These are phyloP conservation scores for Norana najaformis DNA, from an alignment of 2,888 invertebrate genomes.

Conservation along the genomic window DNA sequence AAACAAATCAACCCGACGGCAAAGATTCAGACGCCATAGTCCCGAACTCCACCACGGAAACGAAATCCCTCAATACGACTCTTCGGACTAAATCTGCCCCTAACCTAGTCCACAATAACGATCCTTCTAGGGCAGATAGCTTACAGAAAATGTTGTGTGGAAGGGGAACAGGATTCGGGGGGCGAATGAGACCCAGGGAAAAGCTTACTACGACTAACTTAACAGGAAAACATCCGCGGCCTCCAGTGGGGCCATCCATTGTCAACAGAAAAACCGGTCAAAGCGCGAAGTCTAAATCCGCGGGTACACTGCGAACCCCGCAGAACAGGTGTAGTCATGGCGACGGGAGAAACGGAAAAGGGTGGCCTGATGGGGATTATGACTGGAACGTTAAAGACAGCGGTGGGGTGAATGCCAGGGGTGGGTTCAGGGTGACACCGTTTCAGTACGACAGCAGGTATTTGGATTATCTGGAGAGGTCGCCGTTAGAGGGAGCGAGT, in stretches of 20 bases:
- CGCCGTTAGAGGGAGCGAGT: background rate
- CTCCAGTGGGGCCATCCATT: background rate
- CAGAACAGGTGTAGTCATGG: background rate
- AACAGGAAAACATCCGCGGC: background rate
- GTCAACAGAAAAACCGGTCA: background rate
- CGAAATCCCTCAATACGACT: background rate
- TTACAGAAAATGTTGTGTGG: background rate
- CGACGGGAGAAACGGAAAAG: background rate
- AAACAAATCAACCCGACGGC: background rate
- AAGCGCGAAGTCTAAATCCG: background rate
- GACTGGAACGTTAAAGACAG: background rate
- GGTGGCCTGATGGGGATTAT: background rate
- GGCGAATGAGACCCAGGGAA: background rate
- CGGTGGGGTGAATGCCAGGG: background rate
- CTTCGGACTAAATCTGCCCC: background rate
- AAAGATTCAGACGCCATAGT: background rate
- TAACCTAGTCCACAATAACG: background rate
- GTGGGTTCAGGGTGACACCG: background rate
- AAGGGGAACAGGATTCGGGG: background rate
- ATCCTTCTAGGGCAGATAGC: background rate
- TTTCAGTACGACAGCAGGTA: background rate
- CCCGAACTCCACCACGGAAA: background rate
- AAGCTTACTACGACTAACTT: background rate
- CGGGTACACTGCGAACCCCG: background rate
- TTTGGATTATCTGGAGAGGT: conserved; percentile 4